These are phyloP conservation scores for Sympetrum striolatum DNA, from an alignment of 2,888 invertebrate genomes.

Conservation along the genomic window DNA sequence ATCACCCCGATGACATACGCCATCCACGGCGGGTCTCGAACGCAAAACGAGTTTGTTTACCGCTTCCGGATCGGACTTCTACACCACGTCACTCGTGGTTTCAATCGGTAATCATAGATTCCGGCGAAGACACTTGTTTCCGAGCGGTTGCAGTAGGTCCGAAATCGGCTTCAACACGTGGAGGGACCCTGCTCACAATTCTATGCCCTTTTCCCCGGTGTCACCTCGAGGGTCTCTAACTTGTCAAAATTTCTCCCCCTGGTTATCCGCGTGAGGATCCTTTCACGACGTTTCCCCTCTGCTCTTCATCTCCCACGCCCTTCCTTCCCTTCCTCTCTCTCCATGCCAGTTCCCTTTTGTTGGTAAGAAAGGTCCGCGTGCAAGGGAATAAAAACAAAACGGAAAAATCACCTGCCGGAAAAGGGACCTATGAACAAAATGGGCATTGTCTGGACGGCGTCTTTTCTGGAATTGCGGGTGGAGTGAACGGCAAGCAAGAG, in stretches of 20 bases:
- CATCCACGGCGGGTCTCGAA: no score
- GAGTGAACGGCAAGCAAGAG: constrained; percentile 15
- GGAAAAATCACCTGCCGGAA: constrained; percentile 33
- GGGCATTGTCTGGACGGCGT: constrained; percentile 36
- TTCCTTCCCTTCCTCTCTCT: not conserved
- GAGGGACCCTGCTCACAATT: no score
- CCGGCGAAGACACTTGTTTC: no score
- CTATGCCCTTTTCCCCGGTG: not conserved
- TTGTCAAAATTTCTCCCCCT: not conserved
- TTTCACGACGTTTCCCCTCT: not conserved
- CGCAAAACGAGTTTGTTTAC: no score
- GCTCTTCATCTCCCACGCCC: not conserved
- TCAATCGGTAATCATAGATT: no score
- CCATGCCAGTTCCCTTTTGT: not conserved
- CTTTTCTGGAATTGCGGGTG: constrained; percentile 33
- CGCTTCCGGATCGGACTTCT: no score
- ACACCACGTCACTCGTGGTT: no score
- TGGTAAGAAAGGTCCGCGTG: constrained; percentile 12
- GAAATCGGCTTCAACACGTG: no score
- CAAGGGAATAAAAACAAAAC: constrained; percentile 26
- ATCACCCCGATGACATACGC: no score
- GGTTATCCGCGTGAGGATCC: not conserved
- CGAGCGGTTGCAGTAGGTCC: no score
- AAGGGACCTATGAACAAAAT: constrained; percentile 42
- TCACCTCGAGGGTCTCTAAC: not conserved